Base-by-base conservation (phyloP, 1,140 invertebrate genomes). In the Lycorma delicatula region DNA sequence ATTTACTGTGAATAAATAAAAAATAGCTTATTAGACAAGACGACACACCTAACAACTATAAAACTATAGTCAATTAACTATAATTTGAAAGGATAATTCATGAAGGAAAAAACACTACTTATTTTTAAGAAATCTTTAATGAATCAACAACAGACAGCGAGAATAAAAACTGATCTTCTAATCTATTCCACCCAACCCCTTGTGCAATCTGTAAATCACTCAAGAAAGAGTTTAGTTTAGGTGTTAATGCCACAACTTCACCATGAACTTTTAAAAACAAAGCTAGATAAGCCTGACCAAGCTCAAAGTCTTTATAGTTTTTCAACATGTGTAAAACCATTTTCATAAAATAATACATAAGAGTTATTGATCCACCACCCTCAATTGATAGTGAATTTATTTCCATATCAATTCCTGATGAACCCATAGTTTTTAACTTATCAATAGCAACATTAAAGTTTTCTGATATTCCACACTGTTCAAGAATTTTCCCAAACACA, bases 271-370 rank as follows among this genome's bases (percentile, higher is more conserved):
- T 95, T 11, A 98, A 70, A 76, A 96, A 97, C 16, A 97, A 75
- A 49, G 81, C 84, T n/a, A 98, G 75, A 76, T 95, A 97, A 1
- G 92, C 84, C 70, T 97, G 89, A 0, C 84, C 82, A n/a, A 97
- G 71, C 76, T 98, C 95, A 75, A 93, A 97, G 74, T 97, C 81
- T 61, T 71, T 81, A 64, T 89, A 91, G 2, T 77, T 86, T 57
- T 80, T 73, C 1, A 97, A 76, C 73, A 89, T 83, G 54, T 71
- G 74, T 36, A 81, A 72, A 6, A 97, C 71, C 70, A 92, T 81
- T 66, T 82, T 79, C 27, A 98, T 72, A 75, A 97, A 98, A 59
- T 86, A 79, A 28, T 81, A 66, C 78, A 97, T 79, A 0, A 90
- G 71, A 22, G 79, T 70, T 13, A 79, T 59, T 0, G 83, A 83